phyloP scores from a whole-genome alignment of 2,113 vertebrate species.

The Ornithorhynchus anatinus region DNA sequence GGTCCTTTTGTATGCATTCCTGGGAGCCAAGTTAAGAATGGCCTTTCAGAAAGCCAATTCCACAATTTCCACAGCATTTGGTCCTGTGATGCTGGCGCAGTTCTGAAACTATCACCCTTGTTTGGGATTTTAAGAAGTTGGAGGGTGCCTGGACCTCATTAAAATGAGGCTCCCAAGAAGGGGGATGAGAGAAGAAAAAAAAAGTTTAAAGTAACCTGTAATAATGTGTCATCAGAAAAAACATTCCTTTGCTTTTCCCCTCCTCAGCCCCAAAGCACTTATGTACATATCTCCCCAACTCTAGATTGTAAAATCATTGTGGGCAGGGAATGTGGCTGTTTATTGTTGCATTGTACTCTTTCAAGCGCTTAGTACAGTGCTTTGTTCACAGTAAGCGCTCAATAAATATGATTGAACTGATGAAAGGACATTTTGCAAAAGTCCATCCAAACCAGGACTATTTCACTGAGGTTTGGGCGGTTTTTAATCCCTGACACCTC shows the following conservation, averaged over 20 bases:
- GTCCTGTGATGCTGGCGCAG: conserved; percentile 46
- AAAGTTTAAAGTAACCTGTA: conserved; percentile 18
- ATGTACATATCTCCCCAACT: too few species aligned
- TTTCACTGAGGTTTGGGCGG: too few species aligned
- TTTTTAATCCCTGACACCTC: too few species aligned
- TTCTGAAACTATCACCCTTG: conserved; percentile 45
- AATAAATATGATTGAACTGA: too few species aligned
- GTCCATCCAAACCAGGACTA: too few species aligned
- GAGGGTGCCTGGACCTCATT: conserved; percentile 47
- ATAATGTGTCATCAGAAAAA: conserved; percentile 40
- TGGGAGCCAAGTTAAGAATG: conserved; percentile 4
- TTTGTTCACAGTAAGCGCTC: too few species aligned
- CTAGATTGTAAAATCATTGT: too few species aligned
- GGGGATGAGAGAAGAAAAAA: conserved; percentile 33
- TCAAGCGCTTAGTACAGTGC: too few species aligned
- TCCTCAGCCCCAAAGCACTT: too few species aligned
- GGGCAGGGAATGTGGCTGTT: too few species aligned
- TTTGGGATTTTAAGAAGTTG: conserved; percentile 55
- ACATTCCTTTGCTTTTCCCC: neutral
- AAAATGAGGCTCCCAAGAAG: conserved; percentile 54
- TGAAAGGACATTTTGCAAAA: too few species aligned
- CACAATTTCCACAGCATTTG: conserved; percentile 29
- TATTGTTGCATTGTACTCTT: too few species aligned
- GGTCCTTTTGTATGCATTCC: neutral
- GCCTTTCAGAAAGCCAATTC: conserved; percentile 15